Percentiles rank a stretch among this genome's conserved stretches.
phyloP scores from a whole-genome alignment of 2,797 vertebrate species.

The Clarias fuscus region DNA sequence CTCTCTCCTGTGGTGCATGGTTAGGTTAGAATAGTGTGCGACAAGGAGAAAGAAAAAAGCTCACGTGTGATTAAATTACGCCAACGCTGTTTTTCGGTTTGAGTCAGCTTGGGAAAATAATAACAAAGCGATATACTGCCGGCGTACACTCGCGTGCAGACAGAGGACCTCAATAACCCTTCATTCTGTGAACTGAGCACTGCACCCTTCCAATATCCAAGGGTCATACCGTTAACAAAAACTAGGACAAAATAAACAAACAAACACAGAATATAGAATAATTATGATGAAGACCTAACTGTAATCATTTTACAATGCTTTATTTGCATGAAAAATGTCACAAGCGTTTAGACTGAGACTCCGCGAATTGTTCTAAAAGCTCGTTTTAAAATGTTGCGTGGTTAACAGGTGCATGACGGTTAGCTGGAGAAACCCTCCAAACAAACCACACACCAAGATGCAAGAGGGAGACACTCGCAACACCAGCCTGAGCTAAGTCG shows the following conservation, averaged over 20 bases:
- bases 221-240: not conserved
- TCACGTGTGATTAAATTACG: slow-evolving; percentile 73
- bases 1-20: slow-evolving; percentile 34
- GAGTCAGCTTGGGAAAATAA: slow-evolving; percentile 67
- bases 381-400: slow-evolving; percentile 53
- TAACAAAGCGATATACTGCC: slow-evolving; percentile 62
- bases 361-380: not conserved
- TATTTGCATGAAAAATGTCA: not conserved
- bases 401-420: slow-evolving; percentile 70
- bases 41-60: slow-evolving; percentile 50
- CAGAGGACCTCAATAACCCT: slow-evolving; percentile 42
- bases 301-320: not conserved
- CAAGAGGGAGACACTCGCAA: slow-evolving; percentile 51
- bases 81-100: slow-evolving; percentile 72
- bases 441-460: slow-evolving; percentile 69
- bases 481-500: slow-evolving; percentile 48
- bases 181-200: not conserved
- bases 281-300: not conserved
- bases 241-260: not conserved
- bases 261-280: not conserved
- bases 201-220: not conserved
- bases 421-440: slow-evolving; percentile 59
- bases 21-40: slow-evolving; percentile 43
- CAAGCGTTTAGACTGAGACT: not conserved
- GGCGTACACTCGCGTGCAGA: slow-evolving; percentile 44